A percentile compares a stretch with the other conserved stretches of the same genome.
Evolutionary conservation across 1,140 invertebrate genomes (phyloP).

Genomic region (Samia ricini): DNA sequence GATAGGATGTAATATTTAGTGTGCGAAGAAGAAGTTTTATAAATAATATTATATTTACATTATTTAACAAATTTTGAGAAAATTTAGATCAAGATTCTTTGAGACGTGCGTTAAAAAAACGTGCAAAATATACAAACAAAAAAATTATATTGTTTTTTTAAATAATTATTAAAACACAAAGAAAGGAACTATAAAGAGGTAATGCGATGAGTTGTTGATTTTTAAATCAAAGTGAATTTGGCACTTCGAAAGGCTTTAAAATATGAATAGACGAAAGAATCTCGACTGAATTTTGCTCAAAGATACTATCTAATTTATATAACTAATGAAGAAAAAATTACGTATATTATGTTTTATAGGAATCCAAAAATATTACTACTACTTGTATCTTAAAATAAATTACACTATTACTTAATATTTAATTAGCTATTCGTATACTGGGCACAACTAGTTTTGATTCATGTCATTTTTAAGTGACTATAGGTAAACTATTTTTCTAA

Average conservation of each 20-base stretch:
- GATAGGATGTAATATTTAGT: background rate
- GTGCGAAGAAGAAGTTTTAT: slow-evolving; percentile 42
- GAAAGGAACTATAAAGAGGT: slow-evolving; percentile 35
- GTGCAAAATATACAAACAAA: background rate
- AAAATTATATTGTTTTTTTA: slow-evolving; percentile 11
- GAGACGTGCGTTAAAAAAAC: slow-evolving; percentile 22
- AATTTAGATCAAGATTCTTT: slow-evolving; percentile 64
- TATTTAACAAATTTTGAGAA: slow-evolving; percentile 58
- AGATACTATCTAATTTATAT: slow-evolving; percentile 35
- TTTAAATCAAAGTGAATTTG: slow-evolving; percentile 49
- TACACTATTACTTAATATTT: slow-evolving; percentile 66
- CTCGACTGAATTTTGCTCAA: slow-evolving; percentile 54
- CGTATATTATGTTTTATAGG: slow-evolving; percentile 73
- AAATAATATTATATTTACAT: slow-evolving; percentile 71
- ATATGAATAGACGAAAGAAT: slow-evolving; percentile 58
- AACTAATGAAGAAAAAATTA: slow-evolving; percentile 59
- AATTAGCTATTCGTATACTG: slow-evolving; percentile 77
- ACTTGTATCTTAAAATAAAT: slow-evolving; percentile 76
- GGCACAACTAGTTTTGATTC: slow-evolving; percentile 77
- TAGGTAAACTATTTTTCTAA: slow-evolving; percentile 70
- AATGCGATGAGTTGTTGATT: slow-evolving; percentile 30
- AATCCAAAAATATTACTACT: slow-evolving; percentile 76
- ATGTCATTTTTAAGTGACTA: slow-evolving; percentile 74
- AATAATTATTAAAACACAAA: slow-evolving; percentile 23
- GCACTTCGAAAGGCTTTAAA: slow-evolving; percentile 50